phyloP scores from a whole-genome alignment of 2,888 invertebrate genomes.

The Scrobipalpa atriplicella region DNA sequence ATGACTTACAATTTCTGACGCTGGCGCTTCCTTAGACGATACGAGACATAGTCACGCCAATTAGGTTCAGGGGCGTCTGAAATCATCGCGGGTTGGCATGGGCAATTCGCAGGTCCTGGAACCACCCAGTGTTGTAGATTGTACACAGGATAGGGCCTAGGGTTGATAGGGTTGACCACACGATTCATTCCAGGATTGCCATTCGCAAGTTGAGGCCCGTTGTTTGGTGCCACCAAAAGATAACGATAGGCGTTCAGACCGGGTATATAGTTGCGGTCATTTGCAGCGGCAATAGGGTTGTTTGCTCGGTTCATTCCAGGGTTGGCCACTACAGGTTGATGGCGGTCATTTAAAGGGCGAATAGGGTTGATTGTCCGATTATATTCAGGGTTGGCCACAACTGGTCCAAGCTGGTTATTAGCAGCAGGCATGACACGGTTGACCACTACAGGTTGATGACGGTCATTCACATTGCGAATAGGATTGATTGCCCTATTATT shows the following conservation, averaged over 20 bases:
- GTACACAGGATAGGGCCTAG: background rate
- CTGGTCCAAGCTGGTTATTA: background rate
- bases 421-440: background rate
- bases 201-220: background rate
- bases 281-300: background rate
- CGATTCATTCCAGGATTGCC: background rate
- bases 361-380: too few species aligned
- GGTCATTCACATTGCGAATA: too few species aligned
- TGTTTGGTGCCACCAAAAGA: background rate
- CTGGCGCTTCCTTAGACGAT: background rate
- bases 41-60: background rate
- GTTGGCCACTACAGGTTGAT: too few species aligned
- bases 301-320: too few species aligned
- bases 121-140: background rate
- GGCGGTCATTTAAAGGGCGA: too few species aligned
- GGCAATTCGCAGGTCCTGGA: background rate
- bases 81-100: background rate
- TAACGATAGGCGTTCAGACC: background rate
- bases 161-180: background rate
- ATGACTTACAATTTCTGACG: background rate
- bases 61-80: background rate
- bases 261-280: background rate
- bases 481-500: too few species aligned
- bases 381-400: too few species aligned
- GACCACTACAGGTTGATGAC: too few species aligned